Conservation (phyloP, 2,888 invertebrate genomes). For the Iselma pallidipennis region DNA sequence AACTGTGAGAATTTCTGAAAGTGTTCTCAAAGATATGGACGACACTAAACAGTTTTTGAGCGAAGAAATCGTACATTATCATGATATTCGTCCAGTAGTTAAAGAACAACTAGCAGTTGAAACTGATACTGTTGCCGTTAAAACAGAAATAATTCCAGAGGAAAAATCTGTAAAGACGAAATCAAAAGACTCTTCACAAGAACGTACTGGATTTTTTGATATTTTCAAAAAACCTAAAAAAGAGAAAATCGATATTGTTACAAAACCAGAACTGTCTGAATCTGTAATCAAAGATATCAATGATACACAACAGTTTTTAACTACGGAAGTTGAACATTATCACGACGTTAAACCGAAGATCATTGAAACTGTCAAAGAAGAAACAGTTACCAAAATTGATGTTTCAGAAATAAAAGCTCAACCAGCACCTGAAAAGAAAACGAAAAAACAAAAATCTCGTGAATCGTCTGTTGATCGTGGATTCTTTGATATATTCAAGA, state of each 20-base stretch:
- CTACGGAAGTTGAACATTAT: background rate
- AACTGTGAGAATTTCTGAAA: conserved; percentile 10
- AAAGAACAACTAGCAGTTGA: background rate
- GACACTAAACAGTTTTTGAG: conserved; percentile 28
- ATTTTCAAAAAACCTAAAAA: conserved; percentile 5
- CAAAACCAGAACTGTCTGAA: conserved; percentile 11
- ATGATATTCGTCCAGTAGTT: conserved; percentile 27
- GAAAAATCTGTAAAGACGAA: background rate
- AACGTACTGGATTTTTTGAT: background rate
- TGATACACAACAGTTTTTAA: conserved; percentile 10
- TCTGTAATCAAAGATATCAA: conserved; percentile 10
- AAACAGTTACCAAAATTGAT: background rate
- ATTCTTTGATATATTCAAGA: conserved; percentile 24
- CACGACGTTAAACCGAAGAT: background rate
- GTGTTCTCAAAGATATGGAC: conserved; percentile 22
- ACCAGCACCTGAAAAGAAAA: conserved; percentile 1
- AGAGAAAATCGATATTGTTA: conserved; percentile 1
- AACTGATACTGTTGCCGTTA: background rate
- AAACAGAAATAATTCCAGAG: background rate
- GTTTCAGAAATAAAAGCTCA: conserved; percentile 15
- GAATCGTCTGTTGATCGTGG: conserved; percentile 14
- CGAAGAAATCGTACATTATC: conserved; percentile 32
- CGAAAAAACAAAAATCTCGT: conserved; percentile 2
- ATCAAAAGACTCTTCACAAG: background rate
- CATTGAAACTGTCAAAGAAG: background rate